Conservation (phyloP, 1,140 invertebrate species). For the Argopecten irradians region DNA sequence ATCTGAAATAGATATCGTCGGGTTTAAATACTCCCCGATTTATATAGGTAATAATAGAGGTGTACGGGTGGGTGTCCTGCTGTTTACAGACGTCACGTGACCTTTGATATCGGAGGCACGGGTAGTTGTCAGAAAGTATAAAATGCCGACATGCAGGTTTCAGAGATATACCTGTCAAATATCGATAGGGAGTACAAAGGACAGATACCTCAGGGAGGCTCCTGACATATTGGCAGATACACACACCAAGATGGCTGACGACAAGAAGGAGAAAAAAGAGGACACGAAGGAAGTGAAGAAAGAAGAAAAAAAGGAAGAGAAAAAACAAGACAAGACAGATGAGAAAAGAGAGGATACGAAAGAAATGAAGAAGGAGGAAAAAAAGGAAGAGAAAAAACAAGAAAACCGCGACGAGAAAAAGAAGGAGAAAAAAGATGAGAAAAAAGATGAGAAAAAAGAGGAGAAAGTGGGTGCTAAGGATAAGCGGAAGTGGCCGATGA, state of each 20-base stretch:
- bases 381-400: neutral
- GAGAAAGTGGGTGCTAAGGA: neutral
- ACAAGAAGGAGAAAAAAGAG: neutral
- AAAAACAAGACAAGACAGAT: neutral
- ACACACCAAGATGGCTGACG: neutral
- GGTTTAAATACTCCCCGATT: neutral
- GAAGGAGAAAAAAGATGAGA: neutral
- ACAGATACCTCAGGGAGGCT: neutral
- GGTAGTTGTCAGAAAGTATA: neutral
- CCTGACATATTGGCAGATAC: neutral
- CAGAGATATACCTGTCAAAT: slow-evolving; percentile 9
- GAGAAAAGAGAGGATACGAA: neutral
- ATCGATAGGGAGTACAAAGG: neutral
- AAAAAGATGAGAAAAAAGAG: neutral
- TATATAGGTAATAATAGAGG: neutral
- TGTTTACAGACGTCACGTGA: neutral
- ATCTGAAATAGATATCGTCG: neutral
- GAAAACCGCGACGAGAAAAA: neutral
- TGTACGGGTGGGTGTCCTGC: neutral
- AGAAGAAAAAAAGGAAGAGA: neutral
- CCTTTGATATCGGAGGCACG: neutral
- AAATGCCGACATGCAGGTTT: neutral
- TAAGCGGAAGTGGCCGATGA: neutral
- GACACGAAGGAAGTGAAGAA: neutral
- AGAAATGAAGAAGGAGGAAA: neutral